Evolutionary conservation across 2,888 invertebrate genomes (phyloP).

Genomic region (Drosophila paucipuncta): DNA sequence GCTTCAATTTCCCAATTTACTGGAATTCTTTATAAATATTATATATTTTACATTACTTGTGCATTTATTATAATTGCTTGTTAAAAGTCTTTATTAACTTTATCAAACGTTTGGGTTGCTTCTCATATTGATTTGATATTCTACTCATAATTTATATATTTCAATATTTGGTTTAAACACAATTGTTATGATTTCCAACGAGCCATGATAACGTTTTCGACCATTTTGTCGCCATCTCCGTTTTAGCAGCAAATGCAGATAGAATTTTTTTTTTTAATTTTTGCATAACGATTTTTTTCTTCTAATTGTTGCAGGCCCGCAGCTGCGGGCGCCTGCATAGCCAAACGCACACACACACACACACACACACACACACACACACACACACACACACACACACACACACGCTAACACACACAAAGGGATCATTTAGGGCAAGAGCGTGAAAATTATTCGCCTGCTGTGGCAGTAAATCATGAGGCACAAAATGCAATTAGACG

Average conservation of each 20-base stretch:
- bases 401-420: conserved; percentile 7
- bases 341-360: conserved; percentile 9
- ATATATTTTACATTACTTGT: neutral
- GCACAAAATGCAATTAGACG: conserved; percentile 74
- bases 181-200: neutral
- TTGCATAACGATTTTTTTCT: neutral
- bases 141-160: neutral
- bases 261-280: neutral
- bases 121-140: neutral
- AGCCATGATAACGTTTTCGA: neutral
- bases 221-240: conserved; percentile 18
- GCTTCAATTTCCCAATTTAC: neutral
- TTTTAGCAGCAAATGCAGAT: neutral
- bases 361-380: conserved; percentile 11
- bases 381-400: conserved; percentile 11
- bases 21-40: neutral
- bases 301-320: neutral
- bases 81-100: neutral
- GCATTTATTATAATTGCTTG: neutral
- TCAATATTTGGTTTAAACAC: too few species aligned
- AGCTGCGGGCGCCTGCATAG: conserved; percentile 52
- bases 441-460: conserved; percentile 54
- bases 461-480: conserved; percentile 61
- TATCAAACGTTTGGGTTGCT: too few species aligned
- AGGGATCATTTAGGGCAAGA: conserved; percentile 9